phyloP scores from a whole-genome alignment of 2,113 vertebrate species.

The Aegotheles bennettii region DNA sequence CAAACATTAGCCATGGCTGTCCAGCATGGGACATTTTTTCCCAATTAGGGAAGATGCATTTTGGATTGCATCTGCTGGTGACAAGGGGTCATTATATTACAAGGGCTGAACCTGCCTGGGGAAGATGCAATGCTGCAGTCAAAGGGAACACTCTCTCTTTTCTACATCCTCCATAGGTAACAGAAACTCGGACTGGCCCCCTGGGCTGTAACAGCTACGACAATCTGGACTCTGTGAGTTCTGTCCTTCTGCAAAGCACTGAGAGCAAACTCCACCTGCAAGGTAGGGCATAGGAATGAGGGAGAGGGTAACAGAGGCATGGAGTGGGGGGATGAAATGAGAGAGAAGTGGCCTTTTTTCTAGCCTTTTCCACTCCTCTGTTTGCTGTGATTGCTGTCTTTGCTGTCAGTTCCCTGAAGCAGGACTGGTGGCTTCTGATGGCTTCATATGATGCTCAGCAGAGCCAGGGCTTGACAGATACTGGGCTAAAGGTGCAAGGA shows the following conservation, averaged over 20 bases:
- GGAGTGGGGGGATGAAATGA: not conserved
- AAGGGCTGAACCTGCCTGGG: not conserved
- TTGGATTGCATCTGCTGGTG: not conserved
- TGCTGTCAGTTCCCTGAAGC: not conserved
- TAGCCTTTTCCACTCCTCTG: not conserved
- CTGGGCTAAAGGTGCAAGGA: not conserved
- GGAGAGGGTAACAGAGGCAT: not conserved
- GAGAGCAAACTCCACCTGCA: conserved; percentile 99
- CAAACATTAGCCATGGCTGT: not conserved
- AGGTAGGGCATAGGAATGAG: conserved; percentile 81
- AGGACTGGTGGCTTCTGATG: not conserved
- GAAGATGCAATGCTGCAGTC: not conserved
- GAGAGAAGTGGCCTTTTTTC: not conserved
- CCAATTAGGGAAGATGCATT: not conserved
- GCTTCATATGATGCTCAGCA: not conserved
- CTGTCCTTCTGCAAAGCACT: conserved; percentile 97
- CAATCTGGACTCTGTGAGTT: conserved; percentile 99
- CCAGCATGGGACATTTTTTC: not conserved
- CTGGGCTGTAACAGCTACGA: conserved; percentile 99
- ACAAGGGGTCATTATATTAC: not conserved
- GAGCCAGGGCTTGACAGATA: not conserved
- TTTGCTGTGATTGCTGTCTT: not conserved
- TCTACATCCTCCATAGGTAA: conserved; percentile 78
- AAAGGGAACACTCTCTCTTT: not conserved
- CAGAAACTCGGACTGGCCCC: conserved; percentile 95